Conservation (phyloP, 37 sponge, comb jelly and placozoan species). For the Chondrilla cf. caribensis region DNA sequence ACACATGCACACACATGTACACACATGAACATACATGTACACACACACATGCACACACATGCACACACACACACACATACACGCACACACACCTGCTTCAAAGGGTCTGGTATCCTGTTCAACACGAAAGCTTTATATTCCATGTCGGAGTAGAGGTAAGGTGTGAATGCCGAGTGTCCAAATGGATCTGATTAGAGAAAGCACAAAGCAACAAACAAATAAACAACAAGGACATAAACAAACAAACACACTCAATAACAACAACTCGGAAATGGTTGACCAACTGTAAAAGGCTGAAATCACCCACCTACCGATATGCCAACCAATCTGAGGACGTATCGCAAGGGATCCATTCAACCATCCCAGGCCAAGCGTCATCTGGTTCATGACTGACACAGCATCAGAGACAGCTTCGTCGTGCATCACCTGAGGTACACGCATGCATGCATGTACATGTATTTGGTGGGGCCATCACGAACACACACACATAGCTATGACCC, state of each 20-base stretch:
- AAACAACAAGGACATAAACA: no score
- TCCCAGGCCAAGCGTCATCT: conserved; percentile 25
- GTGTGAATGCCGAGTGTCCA: conserved; percentile 28
- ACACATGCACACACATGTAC: no score
- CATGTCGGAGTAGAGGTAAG: conserved; percentile 1
- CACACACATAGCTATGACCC: no score
- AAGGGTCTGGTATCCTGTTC: conserved; percentile 26
- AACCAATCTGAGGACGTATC: conserved; percentile 27
- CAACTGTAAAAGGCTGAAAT: no score
- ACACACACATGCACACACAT: no score
- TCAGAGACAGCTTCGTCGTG: conserved; percentile 34
- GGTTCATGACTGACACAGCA: conserved; percentile 13
- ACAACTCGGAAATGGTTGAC: no score
- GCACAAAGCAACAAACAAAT: no score
- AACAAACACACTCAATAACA: no score
- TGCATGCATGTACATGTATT: neutral
- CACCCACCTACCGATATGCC: conserved; percentile 28
- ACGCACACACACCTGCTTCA: conserved; percentile 27
- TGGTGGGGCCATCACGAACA: no score
- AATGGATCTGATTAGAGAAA: conserved; percentile 15
- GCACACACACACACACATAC: no score
- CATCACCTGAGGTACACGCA: conserved; percentile 10
- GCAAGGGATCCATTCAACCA: conserved; percentile 10
- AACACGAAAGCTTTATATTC: conserved; percentile 21
- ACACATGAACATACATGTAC: no score